phyloP scores from a whole-genome alignment of 2,888 invertebrate species.

The Diaphora mendica region DNA sequence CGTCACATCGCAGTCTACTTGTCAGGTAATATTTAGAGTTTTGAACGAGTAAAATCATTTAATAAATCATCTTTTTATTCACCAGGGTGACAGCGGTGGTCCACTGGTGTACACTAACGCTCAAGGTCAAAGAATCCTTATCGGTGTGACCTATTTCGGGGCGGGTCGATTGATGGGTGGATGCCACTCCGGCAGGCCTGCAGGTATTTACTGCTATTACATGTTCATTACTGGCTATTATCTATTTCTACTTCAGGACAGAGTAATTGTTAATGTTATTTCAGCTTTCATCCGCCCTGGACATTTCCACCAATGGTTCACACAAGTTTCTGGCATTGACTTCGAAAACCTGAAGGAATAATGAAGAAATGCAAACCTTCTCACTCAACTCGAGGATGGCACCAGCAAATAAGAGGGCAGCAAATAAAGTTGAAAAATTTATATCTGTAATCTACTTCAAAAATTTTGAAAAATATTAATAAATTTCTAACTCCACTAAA shows the following conservation, averaged over 20 bases:
- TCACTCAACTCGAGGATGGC: not conserved
- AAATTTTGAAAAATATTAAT: too few species aligned
- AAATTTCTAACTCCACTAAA: too few species aligned
- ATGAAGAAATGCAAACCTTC: not conserved
- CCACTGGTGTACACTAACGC: constrained; percentile 67
- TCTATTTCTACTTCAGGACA: too few species aligned
- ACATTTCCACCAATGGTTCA: constrained; percentile 74
- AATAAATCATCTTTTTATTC: not conserved
- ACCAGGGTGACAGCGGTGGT: constrained; percentile 81
- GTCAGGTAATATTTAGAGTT: constrained; percentile 59
- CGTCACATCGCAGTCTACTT: constrained; percentile 77
- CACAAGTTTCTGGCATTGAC: constrained; percentile 68
- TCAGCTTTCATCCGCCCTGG: constrained; percentile 76
- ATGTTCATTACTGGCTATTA: not conserved
- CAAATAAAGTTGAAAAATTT: too few species aligned
- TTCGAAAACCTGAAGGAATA: constrained; percentile 63
- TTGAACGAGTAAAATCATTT: too few species aligned
- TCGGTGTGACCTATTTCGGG: constrained; percentile 79
- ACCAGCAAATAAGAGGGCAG: not conserved
- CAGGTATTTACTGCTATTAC: constrained; percentile 54
- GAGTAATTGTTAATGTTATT: not conserved
- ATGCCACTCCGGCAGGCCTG: constrained; percentile 78
- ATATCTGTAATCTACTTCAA: too few species aligned
- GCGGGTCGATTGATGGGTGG: constrained; percentile 73
- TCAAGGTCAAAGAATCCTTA: constrained; percentile 61